A percentile compares a stretch with the other conserved stretches of the same genome.
These are phyloP conservation scores for Anniella stebbinsi DNA, from an alignment of 2,797 vertebrate genomes.

Conservation along the genomic window DNA sequence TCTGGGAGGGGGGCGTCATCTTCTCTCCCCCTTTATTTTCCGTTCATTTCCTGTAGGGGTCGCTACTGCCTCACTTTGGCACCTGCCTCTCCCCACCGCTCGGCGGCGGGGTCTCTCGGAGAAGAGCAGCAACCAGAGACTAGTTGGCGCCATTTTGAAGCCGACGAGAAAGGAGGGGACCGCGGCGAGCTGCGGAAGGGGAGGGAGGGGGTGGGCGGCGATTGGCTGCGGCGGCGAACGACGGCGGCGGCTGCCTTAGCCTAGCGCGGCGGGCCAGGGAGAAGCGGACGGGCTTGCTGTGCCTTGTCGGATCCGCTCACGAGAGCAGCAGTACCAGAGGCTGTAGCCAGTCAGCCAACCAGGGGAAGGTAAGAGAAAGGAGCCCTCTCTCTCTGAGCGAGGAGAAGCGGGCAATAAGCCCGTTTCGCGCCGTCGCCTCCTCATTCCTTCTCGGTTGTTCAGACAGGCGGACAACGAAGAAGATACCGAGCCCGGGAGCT, in stretches of 20 bases:
- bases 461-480: neutral
- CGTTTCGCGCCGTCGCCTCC: slow-evolving; percentile 36
- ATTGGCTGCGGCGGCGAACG: slow-evolving; percentile 81
- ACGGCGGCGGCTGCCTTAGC: slow-evolving; percentile 72
- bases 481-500: slow-evolving; percentile 28
- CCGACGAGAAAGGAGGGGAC: slow-evolving; percentile 78
- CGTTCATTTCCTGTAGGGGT: slow-evolving; percentile 65
- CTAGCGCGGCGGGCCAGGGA: slow-evolving; percentile 72
- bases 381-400: neutral
- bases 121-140: slow-evolving; percentile 76
- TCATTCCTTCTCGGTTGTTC: slow-evolving; percentile 43
- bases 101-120: slow-evolving; percentile 78
- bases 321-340: slow-evolving; percentile 11
- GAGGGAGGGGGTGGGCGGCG: slow-evolving; percentile 61
- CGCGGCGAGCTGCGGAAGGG: slow-evolving; percentile 76
- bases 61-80: slow-evolving; percentile 67
- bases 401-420: neutral
- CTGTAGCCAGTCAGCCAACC: slow-evolving; percentile 21
- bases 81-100: slow-evolving; percentile 44
- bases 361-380: slow-evolving; percentile 64
- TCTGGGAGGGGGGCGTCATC: accelerated
- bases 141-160: slow-evolving; percentile 99
- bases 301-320: slow-evolving; percentile 46
- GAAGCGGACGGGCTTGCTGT: slow-evolving; percentile 51
- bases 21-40: neutral